Conservation (phyloP, 2,888 invertebrate species). For the Nomada hirtipes region DNA sequence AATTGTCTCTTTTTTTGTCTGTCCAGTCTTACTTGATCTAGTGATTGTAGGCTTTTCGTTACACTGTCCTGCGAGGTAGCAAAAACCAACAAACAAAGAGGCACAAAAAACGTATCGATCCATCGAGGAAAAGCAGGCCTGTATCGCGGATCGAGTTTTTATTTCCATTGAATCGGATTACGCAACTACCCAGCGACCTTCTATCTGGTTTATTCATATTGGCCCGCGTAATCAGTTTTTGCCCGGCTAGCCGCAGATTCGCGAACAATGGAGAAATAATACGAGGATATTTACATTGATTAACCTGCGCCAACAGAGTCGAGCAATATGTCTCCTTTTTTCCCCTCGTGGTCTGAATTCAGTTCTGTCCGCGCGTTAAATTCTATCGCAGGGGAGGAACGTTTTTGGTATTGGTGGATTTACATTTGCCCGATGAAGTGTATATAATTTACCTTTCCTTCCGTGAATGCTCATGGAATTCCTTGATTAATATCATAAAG, state of each 20-base stretch:
- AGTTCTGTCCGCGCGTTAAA: not conserved
- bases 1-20: too few species aligned
- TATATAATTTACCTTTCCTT: not conserved
- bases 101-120: not conserved
- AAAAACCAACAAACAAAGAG: too few species aligned
- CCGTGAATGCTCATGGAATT: too few species aligned
- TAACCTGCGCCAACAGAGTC: conserved; percentile 10
- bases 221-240: conserved; percentile 56
- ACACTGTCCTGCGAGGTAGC: too few species aligned
- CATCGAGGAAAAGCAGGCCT: not conserved
- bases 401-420: not conserved
- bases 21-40: too few species aligned
- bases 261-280: conserved; percentile 46
- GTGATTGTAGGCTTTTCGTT: too few species aligned
- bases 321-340: not conserved
- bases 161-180: conserved; percentile 54
- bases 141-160: conserved; percentile 32
- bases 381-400: not conserved
- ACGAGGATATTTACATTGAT: conserved; percentile 43
- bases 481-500: too few species aligned
- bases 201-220: conserved; percentile 58
- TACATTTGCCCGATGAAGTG: not conserved
- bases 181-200: conserved; percentile 38
- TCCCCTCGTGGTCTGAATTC: conserved; percentile 2
- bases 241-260: conserved; percentile 17